phyloP scores from a whole-genome alignment of 2,113 vertebrate species.

The Dromaius novaehollandiae region DNA sequence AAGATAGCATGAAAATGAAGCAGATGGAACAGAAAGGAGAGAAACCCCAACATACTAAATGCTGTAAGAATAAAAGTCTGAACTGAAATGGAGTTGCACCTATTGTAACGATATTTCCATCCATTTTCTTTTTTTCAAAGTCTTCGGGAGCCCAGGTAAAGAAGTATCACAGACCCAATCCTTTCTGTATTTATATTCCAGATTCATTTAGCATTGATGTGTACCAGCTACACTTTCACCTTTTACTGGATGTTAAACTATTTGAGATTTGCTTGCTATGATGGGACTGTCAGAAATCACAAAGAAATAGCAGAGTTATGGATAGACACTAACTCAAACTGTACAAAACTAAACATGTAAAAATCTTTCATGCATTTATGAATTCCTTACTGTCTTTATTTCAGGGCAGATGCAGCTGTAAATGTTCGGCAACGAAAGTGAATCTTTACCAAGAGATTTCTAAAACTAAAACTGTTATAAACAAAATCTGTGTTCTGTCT shows the following conservation, averaged over 20 bases:
- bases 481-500: neutral
- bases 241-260: neutral
- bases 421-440: neutral
- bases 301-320: neutral
- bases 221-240: neutral
- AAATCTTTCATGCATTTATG: neutral
- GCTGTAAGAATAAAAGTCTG: neutral
- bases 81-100: neutral
- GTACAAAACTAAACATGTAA: rapidly evolving
- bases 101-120: neutral
- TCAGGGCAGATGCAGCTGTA: neutral
- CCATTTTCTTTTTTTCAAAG: neutral
- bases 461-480: neutral
- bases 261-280: neutral
- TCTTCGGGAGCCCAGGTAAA: neutral
- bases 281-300: neutral
- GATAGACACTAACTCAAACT: neutral
- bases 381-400: neutral
- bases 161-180: neutral
- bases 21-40: neutral
- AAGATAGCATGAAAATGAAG: slow-evolving; percentile 19
- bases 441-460: neutral
- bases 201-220: neutral
- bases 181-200: neutral
- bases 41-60: neutral